Evolutionary conservation across 2,888 invertebrate species (phyloP), one percentile per base, ranked within the genome.

Genomic region (Lamellibrachia columna): DNA sequence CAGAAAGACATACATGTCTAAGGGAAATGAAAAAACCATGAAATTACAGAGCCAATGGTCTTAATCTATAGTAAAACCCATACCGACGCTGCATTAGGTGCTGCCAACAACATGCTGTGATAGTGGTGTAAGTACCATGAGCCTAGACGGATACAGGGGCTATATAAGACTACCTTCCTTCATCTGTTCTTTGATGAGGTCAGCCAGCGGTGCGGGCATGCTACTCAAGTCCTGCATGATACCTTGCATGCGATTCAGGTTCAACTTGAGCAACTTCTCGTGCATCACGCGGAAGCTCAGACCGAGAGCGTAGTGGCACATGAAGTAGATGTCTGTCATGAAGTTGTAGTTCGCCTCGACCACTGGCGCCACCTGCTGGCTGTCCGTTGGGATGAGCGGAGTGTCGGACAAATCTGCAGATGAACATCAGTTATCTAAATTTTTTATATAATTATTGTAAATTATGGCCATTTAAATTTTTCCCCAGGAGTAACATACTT

Each of bases 241-340:
- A 58, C 98, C 97, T 96, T 98, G 98, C 92, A 98, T 97, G 93
- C 98, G 97, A 75, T 97, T 97, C 95, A 98, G 93, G 92, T 94
- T 94, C 52, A 93, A 90, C 92, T 93, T 93, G 53, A 93, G n/a
- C 53, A 94, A 93, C 94, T 97, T 97, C 95, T 97, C 97, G 93
- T 97, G 96, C 22, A 97, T 96, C 58, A 95, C 95, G 92, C 96
- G 96, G 94, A 97, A 96, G 0, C 98, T 98, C 92, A 99, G 97
- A 96, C 98, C 98, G 92, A 99, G 97, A 92, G 98, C 98, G 95
- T 98, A 98, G 96, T 99, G 99, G 0, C 98, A 98, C 97, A 99
- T 97, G 96, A 98, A 99, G 96, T 99, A 99, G 95, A 98, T 98
- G 96, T 99, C 98, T 0, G 98, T 98, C 22, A 98, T 98, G 96